A percentile compares a stretch with the other conserved stretches of the same genome.
Evolutionary conservation across 2,113 vertebrate genomes (phyloP).

Genomic region (Dissostichus mawsoni): DNA sequence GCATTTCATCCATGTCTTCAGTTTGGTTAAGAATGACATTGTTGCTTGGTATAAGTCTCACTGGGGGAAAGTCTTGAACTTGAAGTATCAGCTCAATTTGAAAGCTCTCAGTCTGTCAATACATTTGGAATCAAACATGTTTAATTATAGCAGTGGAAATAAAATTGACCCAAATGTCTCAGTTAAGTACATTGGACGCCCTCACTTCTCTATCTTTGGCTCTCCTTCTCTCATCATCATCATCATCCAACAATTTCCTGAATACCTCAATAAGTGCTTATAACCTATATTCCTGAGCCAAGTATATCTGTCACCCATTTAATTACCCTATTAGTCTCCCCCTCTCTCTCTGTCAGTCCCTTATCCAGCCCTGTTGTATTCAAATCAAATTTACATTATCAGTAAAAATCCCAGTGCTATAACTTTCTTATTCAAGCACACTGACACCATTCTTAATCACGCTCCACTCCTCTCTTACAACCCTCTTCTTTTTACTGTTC

Average conservation of each 20-base stretch:
- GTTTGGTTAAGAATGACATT: constrained; percentile 4
- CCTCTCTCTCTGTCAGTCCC: constrained; percentile 14
- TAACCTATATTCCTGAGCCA: constrained; percentile 55
- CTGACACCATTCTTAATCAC: constrained; percentile 33
- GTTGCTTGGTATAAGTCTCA: constrained; percentile 5
- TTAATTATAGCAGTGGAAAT: constrained; percentile 44
- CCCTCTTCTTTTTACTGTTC: constrained; percentile 22
- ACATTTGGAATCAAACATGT: constrained; percentile 35
- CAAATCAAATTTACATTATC: constrained; percentile 51
- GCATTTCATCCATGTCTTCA: not conserved
- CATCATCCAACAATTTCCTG: constrained; percentile 30
- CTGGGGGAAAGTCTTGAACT: constrained; percentile 9
- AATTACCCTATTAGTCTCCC: constrained; percentile 40
- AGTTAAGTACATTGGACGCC: constrained; percentile 27
- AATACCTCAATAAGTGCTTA: constrained; percentile 40
- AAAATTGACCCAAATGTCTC: constrained; percentile 45
- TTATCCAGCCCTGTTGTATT: constrained; percentile 32
- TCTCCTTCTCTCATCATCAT: not conserved
- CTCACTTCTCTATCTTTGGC: constrained; percentile 26
- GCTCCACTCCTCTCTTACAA: not conserved
- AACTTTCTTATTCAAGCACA: constrained; percentile 33
- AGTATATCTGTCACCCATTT: constrained; percentile 41
- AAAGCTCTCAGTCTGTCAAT: constrained; percentile 22
- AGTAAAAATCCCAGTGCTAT: constrained; percentile 15
- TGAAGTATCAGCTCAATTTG: constrained; percentile 29